Conservation (phyloP, 2,797 vertebrate genomes). For the Notolabrus celidotus region DNA sequence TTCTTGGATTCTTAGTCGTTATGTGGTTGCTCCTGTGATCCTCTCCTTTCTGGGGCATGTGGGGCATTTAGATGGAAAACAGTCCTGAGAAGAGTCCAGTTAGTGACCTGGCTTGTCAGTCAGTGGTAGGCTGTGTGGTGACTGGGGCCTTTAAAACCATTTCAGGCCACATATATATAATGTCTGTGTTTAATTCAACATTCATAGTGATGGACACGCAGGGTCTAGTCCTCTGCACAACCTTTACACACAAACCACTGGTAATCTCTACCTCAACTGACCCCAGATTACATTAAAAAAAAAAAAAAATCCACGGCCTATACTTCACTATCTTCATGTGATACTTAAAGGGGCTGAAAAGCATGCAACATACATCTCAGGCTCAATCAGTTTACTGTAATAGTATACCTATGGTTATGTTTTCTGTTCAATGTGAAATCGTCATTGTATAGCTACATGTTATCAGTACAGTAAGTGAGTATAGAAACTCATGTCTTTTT, state of each 20-base stretch:
- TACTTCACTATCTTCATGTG: slow-evolving; percentile 56
- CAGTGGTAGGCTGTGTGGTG: slow-evolving; percentile 81
- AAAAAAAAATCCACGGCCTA: slow-evolving; percentile 52
- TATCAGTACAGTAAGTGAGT: slow-evolving; percentile 70
- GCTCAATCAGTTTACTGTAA: slow-evolving; percentile 73
- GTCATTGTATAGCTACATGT: slow-evolving; percentile 78
- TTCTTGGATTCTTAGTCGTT: slow-evolving; percentile 82
- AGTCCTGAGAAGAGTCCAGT: slow-evolving; percentile 76
- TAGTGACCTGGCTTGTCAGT: slow-evolving; percentile 76
- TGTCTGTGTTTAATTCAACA: slow-evolving; percentile 51
- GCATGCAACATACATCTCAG: slow-evolving; percentile 76
- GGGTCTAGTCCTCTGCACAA: slow-evolving; percentile 67
- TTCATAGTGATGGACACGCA: slow-evolving; percentile 59
- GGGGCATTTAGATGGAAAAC: slow-evolving; percentile 89
- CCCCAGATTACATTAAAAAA: slow-evolving; percentile 61
- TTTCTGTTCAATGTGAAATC: slow-evolving; percentile 82
- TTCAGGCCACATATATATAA: slow-evolving; percentile 68
- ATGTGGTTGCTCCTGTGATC: slow-evolving; percentile 91
- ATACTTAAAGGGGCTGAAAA: slow-evolving; percentile 71
- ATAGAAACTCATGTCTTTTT: slow-evolving; percentile 89
- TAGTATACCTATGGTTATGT: slow-evolving; percentile 78
- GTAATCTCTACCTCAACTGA: slow-evolving; percentile 60
- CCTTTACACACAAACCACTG: slow-evolving; percentile 60
- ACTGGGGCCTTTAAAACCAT: slow-evolving; percentile 78
- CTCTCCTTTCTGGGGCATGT: slow-evolving; percentile 98